Conservation (phyloP, 2,113 vertebrate species). For the Sinocyclocheilus anshuiensis region DNA sequence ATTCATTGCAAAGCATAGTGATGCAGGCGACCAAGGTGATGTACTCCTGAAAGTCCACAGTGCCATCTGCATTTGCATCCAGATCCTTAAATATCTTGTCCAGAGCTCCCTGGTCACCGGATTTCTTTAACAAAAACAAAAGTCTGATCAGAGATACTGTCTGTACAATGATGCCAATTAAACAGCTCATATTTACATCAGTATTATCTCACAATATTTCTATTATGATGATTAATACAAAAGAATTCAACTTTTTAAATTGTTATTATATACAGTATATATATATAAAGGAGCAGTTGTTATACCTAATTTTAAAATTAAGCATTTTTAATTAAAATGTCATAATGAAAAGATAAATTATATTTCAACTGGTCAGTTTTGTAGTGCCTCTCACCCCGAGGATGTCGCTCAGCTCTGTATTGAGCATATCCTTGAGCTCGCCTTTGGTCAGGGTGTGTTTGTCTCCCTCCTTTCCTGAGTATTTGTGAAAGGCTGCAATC, state of each 20-base stretch:
- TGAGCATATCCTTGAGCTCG: constrained; percentile 85
- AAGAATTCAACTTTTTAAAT: neutral
- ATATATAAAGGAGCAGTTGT: neutral
- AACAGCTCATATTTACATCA: neutral
- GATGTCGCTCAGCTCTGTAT: constrained; percentile 74
- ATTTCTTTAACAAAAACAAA: constrained; percentile 56
- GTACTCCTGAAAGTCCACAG: constrained; percentile 75
- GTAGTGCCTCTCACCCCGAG: constrained; percentile 72
- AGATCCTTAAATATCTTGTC: constrained; percentile 70
- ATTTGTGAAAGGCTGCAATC: constrained; percentile 79
- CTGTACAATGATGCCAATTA: neutral
- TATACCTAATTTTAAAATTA: neutral
- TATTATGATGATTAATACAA: neutral
- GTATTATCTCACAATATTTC: neutral
- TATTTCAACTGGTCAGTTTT: neutral
- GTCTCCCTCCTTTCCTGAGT: constrained; percentile 86
- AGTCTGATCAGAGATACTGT: neutral
- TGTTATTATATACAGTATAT: neutral
- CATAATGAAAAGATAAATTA: neutral
- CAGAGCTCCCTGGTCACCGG: constrained; percentile 51
- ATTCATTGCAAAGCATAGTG: constrained; percentile 65
- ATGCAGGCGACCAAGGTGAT: constrained; percentile 63
- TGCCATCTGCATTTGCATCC: constrained; percentile 68
- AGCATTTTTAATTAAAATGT: neutral
- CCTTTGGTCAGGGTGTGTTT: constrained; percentile 80